phyloP scores from a whole-genome alignment of 2,113 vertebrate genomes.

The Oxyruncus cristatus region DNA sequence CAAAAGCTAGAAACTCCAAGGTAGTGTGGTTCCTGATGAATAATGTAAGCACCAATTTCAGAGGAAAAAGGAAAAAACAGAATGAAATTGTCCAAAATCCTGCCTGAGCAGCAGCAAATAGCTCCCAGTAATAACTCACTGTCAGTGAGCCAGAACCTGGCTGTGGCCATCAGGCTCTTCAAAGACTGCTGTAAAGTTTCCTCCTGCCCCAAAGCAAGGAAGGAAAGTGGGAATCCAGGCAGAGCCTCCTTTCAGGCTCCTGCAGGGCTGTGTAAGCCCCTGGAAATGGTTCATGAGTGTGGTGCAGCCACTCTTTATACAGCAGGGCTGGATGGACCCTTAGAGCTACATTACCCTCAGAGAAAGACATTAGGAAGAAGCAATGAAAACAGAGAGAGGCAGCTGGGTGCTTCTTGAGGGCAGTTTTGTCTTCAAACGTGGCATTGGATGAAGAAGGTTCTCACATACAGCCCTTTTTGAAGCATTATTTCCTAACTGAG shows the following conservation, averaged over 20 bases:
- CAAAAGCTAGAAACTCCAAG: not conserved
- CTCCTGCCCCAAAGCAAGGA: fast-evolving
- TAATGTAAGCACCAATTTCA: not conserved
- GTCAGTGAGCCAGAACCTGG: not conserved
- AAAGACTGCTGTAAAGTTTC: not conserved
- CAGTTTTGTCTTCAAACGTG: not conserved
- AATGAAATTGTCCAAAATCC: not conserved
- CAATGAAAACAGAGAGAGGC: not conserved
- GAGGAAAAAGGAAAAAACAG: not conserved
- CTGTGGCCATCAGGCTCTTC: not conserved
- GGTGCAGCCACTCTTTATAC: not conserved
- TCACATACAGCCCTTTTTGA: not conserved
- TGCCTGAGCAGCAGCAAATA: not conserved
- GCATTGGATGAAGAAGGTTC: not conserved
- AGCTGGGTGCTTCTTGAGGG: not conserved
- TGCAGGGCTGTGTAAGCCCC: not conserved
- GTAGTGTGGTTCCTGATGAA: not conserved
- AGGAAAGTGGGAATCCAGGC: not conserved
- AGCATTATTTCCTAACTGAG: not conserved
- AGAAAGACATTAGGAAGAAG: not conserved
- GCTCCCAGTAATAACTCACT: not conserved
- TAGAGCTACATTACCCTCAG: no score
- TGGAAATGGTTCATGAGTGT: not conserved
- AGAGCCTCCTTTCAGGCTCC: not conserved
- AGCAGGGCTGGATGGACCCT: not conserved